phyloP scores from a whole-genome alignment of 2,797 vertebrate species.

The Crenuchus spilurus region DNA sequence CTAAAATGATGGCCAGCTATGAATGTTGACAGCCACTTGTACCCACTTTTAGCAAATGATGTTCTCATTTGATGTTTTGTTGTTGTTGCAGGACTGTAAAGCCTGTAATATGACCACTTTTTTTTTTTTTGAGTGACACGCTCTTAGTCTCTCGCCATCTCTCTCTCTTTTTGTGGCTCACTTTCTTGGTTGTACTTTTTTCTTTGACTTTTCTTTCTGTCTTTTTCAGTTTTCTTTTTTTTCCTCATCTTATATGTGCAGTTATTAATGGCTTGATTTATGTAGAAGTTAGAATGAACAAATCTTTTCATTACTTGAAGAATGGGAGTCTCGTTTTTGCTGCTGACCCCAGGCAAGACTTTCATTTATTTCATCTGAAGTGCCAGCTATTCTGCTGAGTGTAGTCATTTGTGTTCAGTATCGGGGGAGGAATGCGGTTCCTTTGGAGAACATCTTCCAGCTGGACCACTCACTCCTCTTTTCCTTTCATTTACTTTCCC shows the following conservation, averaged over 20 bases:
- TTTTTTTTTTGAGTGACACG: not conserved
- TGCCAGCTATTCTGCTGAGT: conserved; percentile 15
- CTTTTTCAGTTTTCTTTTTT: conserved; percentile 7
- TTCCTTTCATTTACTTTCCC: conserved; percentile 27
- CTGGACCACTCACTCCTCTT: conserved; percentile 12
- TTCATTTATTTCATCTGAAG: conserved; percentile 40
- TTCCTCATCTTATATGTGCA: not conserved
- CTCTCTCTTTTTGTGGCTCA: not conserved
- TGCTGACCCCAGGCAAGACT: conserved; percentile 32
- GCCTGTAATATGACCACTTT: no score
- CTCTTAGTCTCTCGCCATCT: not conserved
- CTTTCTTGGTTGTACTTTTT: not conserved
- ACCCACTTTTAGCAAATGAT: no score
- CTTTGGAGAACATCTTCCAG: conserved; percentile 38
- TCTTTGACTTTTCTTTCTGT: not conserved
- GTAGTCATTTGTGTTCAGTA: conserved; percentile 3
- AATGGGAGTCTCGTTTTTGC: conserved; percentile 33
- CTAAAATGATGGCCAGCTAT: no score
- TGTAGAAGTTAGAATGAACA: conserved; percentile 36
- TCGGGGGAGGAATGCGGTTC: not conserved
- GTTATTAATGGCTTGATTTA: conserved; percentile 27
- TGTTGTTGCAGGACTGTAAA: no score
- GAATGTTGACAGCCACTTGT: no score
- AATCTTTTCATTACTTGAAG: conserved; percentile 45
- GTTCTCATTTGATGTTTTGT: no score